Evolutionary conservation across 2,888 invertebrate species (phyloP).

Genomic region (Allolobophora icterica): DNA sequence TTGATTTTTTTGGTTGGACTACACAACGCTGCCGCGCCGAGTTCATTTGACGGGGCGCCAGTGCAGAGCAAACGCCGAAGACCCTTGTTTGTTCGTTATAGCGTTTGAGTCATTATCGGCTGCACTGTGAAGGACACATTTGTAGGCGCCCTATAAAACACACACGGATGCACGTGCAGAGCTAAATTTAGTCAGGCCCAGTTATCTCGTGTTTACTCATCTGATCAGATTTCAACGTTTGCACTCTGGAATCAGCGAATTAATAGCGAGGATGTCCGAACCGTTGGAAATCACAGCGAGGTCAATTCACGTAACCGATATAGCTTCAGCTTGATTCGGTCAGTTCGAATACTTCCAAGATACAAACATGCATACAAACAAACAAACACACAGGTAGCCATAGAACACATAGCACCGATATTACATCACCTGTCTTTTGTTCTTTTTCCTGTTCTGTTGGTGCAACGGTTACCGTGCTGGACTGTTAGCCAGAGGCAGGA

Average conservation of each 20-base stretch:
- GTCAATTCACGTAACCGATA: too few relatives aligned
- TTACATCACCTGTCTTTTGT: too few relatives aligned
- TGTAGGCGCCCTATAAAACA: not conserved
- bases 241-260: not conserved
- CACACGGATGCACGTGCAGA: not conserved
- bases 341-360: too few relatives aligned
- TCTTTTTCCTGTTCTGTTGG: too few relatives aligned
- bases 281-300: not conserved
- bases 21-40: not conserved
- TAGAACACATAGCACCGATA: too few relatives aligned
- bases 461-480: too few relatives aligned
- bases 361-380: too few relatives aligned
- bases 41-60: not conserved
- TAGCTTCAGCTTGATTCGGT: not conserved
- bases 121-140: not conserved
- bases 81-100: not conserved
- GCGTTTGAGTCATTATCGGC: not conserved
- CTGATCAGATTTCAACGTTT: not conserved
- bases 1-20: not conserved
- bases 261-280: not conserved
- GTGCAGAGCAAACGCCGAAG: not conserved
- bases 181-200: conserved; percentile 17
- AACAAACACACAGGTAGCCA: too few relatives aligned
- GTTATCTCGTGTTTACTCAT: not conserved
- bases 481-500: not conserved